Conservation (phyloP, 2,797 vertebrate genomes). For the Sylvilagus floridanus region DNA sequence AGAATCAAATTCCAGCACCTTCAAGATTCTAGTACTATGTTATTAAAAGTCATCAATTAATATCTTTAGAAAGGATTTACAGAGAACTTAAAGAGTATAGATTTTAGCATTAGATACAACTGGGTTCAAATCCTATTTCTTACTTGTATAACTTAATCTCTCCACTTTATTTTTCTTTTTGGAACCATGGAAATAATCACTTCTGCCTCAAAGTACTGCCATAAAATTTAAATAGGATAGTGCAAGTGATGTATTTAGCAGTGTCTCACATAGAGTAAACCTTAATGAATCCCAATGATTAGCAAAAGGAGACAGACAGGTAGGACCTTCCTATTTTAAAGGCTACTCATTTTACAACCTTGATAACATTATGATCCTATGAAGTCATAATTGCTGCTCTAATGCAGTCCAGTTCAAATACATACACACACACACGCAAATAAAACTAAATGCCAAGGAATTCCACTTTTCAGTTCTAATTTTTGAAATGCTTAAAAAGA, state of each 20-base stretch:
- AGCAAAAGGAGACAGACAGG: not conserved
- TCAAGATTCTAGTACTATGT: not conserved
- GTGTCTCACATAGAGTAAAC: not conserved
- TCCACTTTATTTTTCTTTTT: not conserved
- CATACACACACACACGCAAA: conserved; percentile 46
- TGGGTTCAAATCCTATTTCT: not conserved
- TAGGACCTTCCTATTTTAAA: not conserved
- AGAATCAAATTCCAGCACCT: not conserved
- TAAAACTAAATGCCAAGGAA: not conserved
- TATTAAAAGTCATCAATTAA: conserved; percentile 18
- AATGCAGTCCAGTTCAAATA: not conserved
- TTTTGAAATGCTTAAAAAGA: not conserved
- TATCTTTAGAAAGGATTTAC: not conserved
- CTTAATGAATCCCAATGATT: not conserved
- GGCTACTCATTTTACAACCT: not conserved
- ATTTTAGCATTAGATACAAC: not conserved
- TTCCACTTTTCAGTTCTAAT: not conserved
- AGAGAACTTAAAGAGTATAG: not conserved
- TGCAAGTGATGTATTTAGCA: not conserved
- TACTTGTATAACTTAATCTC: not conserved
- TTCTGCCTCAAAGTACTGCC: not conserved
- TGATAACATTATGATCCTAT: not conserved
- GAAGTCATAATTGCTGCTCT: not conserved
- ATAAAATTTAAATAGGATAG: not conserved
- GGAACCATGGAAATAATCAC: not conserved